Percentiles rank a stretch among this genome's conserved stretches.
Evolutionary conservation across 2,113 vertebrate genomes (phyloP).

Genomic region (Caranx ignobilis): DNA sequence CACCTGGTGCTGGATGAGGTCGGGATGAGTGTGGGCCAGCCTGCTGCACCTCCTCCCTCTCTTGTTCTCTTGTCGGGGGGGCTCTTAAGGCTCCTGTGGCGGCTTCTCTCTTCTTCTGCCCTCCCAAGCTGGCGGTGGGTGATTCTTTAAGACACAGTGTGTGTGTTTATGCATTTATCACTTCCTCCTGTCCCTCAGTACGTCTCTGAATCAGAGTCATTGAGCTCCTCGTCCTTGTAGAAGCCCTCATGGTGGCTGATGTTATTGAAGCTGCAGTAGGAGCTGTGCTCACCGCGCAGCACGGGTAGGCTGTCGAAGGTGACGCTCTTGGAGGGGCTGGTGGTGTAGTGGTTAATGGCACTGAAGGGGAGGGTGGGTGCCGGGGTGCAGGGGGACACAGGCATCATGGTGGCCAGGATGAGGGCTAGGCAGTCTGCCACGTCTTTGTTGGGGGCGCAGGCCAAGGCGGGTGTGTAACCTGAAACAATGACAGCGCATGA

Average conservation of each 20-base stretch:
- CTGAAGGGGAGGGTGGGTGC: conserved; percentile 91
- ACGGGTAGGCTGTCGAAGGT: conserved; percentile 94
- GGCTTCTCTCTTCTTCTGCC: conserved; percentile 57
- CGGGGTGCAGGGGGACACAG: conserved; percentile 91
- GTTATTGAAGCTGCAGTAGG: conserved; percentile 97
- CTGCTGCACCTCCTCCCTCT: conserved; percentile 66
- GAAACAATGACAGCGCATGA: conserved; percentile 9
- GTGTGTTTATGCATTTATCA: conserved; percentile 64
- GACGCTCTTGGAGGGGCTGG: conserved; percentile 94
- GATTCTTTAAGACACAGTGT: conserved; percentile 81
- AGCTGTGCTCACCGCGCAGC: conserved; percentile 91
- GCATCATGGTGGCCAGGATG: conserved; percentile 99
- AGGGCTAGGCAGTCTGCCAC: conserved; percentile 98
- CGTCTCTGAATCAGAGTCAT: conserved; percentile 98
- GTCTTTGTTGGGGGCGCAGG: conserved; percentile 98
- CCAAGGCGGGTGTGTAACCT: conserved; percentile 99
- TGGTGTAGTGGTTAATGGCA: conserved; percentile 95
- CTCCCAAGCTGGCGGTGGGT: conserved; percentile 71
- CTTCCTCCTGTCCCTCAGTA: conserved; percentile 85
- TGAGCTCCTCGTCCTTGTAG: conserved; percentile 94
- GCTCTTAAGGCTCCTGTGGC: conserved; percentile 79
- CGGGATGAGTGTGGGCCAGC: conserved; percentile 68
- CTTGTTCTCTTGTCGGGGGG: conserved; percentile 20
- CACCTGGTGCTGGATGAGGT: conserved; percentile 74
- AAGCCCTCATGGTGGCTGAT: conserved; percentile 91